Conservation (phyloP, 2,113 vertebrate genomes). For the Austrofundulus limnaeus region DNA sequence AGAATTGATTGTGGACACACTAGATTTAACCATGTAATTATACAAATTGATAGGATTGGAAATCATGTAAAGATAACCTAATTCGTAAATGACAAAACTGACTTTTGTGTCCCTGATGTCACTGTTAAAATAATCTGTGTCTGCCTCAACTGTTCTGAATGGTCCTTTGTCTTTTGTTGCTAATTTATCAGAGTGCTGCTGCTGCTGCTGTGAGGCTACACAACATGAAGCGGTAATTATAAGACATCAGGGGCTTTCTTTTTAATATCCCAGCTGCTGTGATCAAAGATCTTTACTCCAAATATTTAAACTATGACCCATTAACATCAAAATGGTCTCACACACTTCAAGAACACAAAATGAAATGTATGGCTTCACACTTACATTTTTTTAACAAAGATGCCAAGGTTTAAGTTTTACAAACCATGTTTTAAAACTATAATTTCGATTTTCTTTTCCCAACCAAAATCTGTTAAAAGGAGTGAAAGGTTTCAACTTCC, state of each 20-base stretch:
- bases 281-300: constrained; percentile 71
- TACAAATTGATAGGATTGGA: not conserved
- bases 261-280: constrained; percentile 75
- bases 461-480: no score
- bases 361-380: constrained; percentile 23
- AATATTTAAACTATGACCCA: constrained; percentile 60
- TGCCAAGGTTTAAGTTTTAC: constrained; percentile 32
- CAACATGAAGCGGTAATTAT: constrained; percentile 78
- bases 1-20: constrained; percentile 48
- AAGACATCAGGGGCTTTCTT: constrained; percentile 77
- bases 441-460: constrained; percentile 8
- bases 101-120: constrained; percentile 23
- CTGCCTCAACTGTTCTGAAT: constrained; percentile 44
- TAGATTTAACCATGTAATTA: constrained; percentile 50
- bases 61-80: constrained; percentile 13
- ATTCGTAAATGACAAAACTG: constrained; percentile 31
- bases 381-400: constrained; percentile 19
- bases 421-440: constrained; percentile 17
- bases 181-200: constrained; percentile 70
- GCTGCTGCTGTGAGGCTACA: constrained; percentile 61
- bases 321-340: constrained; percentile 69
- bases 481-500: no score
- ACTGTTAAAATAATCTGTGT: constrained; percentile 25
- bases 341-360: constrained; percentile 60
- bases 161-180: constrained; percentile 68